These are phyloP conservation scores for Geopemphigus sp. DNA, from an alignment of 1,140 invertebrate genomes.

Conservation along the genomic window DNA sequence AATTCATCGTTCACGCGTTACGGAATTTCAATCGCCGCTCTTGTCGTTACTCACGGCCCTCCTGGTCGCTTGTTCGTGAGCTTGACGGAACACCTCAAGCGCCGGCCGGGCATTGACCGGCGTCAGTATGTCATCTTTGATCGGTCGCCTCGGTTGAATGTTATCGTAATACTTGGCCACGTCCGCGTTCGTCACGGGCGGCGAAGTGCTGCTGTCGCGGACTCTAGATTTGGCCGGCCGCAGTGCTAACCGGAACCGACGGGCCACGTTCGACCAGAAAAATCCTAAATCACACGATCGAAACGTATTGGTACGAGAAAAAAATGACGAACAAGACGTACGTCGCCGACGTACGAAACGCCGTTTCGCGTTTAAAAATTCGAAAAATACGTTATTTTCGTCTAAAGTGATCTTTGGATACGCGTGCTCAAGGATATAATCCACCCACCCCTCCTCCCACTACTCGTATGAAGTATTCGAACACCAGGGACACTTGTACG, in stretches of 20 bases:
- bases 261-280: slow-evolving; percentile 21
- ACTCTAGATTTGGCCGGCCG: background rate
- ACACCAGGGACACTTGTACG: too few species aligned
- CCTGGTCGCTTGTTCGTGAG: background rate
- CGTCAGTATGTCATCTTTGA: background rate
- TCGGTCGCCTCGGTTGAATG: slow-evolving; percentile 8
- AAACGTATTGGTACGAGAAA: too few species aligned
- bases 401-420: too few species aligned
- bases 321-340: too few species aligned
- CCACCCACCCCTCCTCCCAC: too few species aligned
- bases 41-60: background rate
- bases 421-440: too few species aligned
- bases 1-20: too few species aligned
- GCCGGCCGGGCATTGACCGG: background rate
- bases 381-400: too few species aligned
- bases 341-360: too few species aligned
- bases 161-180: background rate
- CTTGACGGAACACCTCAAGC: background rate
- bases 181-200: background rate
- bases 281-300: background rate
- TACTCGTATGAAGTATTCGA: too few species aligned
- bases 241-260: background rate
- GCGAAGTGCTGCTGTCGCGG: background rate
- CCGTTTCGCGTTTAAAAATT: too few species aligned
- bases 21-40: background rate